Percentiles rank a stretch among this genome's conserved stretches.
Conservation (phyloP, 1,140 invertebrate genomes). For the Drosophila sp. region DNA sequence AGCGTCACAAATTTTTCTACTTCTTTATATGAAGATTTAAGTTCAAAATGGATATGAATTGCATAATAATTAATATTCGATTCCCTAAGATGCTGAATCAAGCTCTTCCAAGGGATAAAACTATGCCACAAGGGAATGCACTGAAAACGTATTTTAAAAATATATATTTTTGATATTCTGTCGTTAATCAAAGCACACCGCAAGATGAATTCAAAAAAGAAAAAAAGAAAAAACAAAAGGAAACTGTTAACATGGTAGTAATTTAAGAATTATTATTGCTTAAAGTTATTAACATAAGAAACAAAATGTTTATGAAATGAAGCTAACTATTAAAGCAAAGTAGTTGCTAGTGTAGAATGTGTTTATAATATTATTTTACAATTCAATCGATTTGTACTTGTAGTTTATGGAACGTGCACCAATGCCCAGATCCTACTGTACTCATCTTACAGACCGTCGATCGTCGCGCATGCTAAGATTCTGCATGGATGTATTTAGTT, state of each 20-base stretch:
- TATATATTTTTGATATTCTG: slow-evolving; percentile 41
- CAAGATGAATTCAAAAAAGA: background rate
- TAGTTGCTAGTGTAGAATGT: no score
- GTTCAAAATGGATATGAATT: slow-evolving; percentile 6
- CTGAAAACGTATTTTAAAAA: background rate
- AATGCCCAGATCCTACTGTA: slow-evolving; percentile 45
- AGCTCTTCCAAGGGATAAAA: slow-evolving; percentile 15
- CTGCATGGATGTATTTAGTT: slow-evolving; percentile 1
- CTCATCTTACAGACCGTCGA: background rate
- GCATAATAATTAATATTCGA: background rate
- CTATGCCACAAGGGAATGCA: background rate
- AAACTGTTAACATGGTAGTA: background rate
- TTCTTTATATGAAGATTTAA: background rate
- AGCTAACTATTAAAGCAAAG: no score
- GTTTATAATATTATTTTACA: no score
- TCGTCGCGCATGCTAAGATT: slow-evolving; percentile 41
- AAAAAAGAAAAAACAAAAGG: background rate
- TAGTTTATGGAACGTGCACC: slow-evolving; percentile 15
- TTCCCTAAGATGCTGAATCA: background rate
- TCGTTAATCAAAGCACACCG: background rate
- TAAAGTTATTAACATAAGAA: background rate
- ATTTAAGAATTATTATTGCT: background rate
- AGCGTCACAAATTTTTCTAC: background rate
- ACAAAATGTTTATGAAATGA: background rate
- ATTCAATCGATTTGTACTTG: background rate